A percentile compares a stretch with the other conserved stretches of the same genome.
phyloP scores from a whole-genome alignment of 1,140 invertebrate species.

The Prorops nasuta region DNA sequence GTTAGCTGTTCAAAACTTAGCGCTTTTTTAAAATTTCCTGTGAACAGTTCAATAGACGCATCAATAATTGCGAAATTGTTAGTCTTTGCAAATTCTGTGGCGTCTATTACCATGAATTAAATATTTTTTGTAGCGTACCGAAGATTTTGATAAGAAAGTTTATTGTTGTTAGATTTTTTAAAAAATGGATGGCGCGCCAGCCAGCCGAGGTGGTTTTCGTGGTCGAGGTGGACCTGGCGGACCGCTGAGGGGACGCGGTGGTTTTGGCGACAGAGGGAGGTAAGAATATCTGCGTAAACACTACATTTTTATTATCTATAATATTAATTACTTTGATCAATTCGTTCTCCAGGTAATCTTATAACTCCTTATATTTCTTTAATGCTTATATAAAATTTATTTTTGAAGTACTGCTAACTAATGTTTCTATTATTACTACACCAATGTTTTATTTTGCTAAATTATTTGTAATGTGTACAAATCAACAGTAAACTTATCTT shows the following conservation, averaged over 20 bases:
- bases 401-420: too few species aligned
- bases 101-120: neutral
- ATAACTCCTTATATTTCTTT: too few species aligned
- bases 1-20: neutral
- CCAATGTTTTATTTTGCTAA: neutral
- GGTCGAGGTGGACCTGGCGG: slow-evolving; percentile 44
- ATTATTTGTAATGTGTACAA: neutral
- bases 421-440: too few species aligned
- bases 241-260: slow-evolving; percentile 47
- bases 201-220: slow-evolving; percentile 43
- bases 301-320: neutral
- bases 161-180: neutral
- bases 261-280: slow-evolving; percentile 49
- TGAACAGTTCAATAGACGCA: neutral
- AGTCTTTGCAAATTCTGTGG: neutral
- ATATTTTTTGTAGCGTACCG: neutral
- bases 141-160: neutral
- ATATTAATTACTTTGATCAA: neutral
- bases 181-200: slow-evolving; percentile 44
- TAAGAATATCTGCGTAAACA: slow-evolving; percentile 13
- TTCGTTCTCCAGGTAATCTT: too few species aligned
- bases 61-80: neutral
- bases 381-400: too few species aligned
- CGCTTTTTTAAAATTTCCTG: neutral
- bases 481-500: too few species aligned